phyloP scores from a whole-genome alignment of 2,797 vertebrate species.

The Tapera naevia region DNA sequence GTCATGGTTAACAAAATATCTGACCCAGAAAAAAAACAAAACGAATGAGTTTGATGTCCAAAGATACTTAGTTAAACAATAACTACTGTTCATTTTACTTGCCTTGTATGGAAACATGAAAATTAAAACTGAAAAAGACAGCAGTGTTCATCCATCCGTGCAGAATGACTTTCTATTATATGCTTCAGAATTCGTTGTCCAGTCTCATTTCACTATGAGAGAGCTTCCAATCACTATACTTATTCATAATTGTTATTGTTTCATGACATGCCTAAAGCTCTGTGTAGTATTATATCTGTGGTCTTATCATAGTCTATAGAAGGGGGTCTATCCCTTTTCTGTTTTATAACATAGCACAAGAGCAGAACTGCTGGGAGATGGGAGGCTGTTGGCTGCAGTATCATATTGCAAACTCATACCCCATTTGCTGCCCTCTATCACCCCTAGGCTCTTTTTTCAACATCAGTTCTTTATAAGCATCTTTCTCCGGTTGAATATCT shows the following conservation, averaged over 20 bases:
- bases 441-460: background rate
- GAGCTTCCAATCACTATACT: conserved; percentile 29
- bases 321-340: background rate
- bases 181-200: conserved; percentile 41
- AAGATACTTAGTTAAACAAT: conserved; percentile 11
- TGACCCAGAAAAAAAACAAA: conserved; percentile 12
- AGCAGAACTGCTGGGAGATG: background rate
- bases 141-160: background rate
- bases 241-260: conserved; percentile 28
- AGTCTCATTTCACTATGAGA: conserved; percentile 23
- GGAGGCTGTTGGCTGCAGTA: background rate
- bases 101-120: background rate
- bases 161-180: conserved; percentile 17
- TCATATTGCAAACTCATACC: background rate
- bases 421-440: background rate
- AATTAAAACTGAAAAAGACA: conserved; percentile 32
- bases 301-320: background rate
- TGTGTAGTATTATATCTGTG: background rate
- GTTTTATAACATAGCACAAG: background rate
- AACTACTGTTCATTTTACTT: background rate
- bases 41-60: conserved; percentile 23
- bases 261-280: conserved; percentile 25
- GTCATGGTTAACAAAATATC: background rate
- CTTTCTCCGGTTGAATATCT: background rate
- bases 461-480: background rate